These are phyloP conservation scores for Enhydra lutris DNA, from an alignment of 2,113 vertebrate species.

Conservation along the genomic window DNA sequence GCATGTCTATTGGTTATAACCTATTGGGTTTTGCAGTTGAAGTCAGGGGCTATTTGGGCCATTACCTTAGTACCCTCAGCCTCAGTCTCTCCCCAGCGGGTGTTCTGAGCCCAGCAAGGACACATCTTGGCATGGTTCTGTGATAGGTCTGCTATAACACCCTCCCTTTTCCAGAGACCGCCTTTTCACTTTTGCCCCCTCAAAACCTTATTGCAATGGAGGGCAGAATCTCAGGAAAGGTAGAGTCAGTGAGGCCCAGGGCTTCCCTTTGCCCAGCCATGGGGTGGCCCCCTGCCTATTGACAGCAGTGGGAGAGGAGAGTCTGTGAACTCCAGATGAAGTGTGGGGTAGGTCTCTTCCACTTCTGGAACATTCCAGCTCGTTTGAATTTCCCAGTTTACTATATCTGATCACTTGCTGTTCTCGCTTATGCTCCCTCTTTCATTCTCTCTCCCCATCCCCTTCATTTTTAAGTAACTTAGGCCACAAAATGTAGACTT, in stretches of 20 bases:
- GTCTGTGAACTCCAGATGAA: background rate
- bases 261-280: accelerated
- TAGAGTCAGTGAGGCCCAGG: accelerated
- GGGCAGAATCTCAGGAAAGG: background rate
- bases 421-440: background rate
- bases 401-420: background rate
- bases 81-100: accelerated
- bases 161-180: background rate
- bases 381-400: accelerated
- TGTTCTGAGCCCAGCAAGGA: background rate
- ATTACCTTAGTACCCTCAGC: too few species aligned
- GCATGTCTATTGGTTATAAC: too few species aligned
- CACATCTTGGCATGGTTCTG: accelerated
- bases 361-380: background rate
- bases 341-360: background rate
- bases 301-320: background rate
- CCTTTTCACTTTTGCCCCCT: background rate
- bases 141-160: accelerated
- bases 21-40: background rate
- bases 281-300: accelerated
- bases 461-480: background rate
- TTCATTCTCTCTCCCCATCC: too few species aligned
- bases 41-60: accelerated
- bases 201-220: background rate
- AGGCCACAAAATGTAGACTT: background rate